Conservation (phyloP, 1,140 invertebrate genomes). For the Drosophila erecta region DNA sequence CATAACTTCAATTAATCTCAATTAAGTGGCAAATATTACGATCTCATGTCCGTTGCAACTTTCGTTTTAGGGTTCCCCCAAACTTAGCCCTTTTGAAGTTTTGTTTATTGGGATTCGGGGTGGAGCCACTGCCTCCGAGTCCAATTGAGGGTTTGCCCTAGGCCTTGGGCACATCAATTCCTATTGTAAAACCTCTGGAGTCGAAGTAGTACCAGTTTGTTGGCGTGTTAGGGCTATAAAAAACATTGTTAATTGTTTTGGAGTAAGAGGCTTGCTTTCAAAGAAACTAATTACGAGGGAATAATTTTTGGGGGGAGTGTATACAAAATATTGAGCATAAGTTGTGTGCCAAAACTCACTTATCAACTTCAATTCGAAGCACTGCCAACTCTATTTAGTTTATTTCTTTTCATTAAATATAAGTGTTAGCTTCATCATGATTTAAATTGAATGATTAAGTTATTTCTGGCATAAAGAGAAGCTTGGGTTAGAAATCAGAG, state of each 20-base stretch:
- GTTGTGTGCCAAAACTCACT: too few relatives aligned
- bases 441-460: too few relatives aligned
- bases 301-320: not conserved
- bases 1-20: constrained; percentile 81
- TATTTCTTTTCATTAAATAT: too few relatives aligned
- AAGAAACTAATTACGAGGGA: not conserved
- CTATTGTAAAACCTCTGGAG: constrained; percentile 45
- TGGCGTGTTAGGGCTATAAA: constrained; percentile 59
- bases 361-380: too few relatives aligned
- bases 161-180: constrained; percentile 68
- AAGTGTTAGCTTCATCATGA: too few relatives aligned
- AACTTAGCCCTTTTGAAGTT: constrained; percentile 61
- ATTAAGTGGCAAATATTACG: constrained; percentile 72
- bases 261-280: not conserved
- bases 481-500: constrained; percentile 61
- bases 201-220: constrained; percentile 49
- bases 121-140: constrained; percentile 25
- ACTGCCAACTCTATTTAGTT: too few relatives aligned
- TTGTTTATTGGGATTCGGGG: constrained; percentile 24
- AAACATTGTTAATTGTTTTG: constrained; percentile 39
- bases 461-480: not conserved
- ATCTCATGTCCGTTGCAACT: constrained; percentile 33
- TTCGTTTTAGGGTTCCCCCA: constrained; percentile 47
- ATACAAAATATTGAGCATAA: too few relatives aligned
- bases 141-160: constrained; percentile 67